Percentiles rank a stretch among this genome's conserved stretches.
Conservation (phyloP, 2,797 vertebrate species). For the Oceanodroma leucorhoa region DNA sequence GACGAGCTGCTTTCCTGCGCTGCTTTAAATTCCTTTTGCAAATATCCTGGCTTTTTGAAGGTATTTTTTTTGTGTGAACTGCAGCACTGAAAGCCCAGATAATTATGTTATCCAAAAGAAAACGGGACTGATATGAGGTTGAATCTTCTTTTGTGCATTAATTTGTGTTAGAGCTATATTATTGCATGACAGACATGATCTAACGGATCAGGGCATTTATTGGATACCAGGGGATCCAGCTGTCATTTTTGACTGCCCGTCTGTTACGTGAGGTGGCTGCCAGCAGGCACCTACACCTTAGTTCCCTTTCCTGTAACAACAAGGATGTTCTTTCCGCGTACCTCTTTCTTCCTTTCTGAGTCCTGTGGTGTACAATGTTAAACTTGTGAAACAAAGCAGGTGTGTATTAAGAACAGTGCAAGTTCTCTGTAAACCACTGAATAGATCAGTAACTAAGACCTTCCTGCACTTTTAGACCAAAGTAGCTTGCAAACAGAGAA, state of each 20-base stretch:
- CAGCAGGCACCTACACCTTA: background rate
- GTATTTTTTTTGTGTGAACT: background rate
- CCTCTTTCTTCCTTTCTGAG: background rate
- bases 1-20: background rate
- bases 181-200: background rate
- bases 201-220: background rate
- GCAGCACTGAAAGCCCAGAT: background rate
- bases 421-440: background rate
- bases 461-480: background rate
- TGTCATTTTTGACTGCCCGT: background rate
- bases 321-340: background rate
- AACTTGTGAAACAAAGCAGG: background rate
- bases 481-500: background rate
- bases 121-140: background rate
- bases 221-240: background rate
- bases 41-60: background rate
- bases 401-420: background rate
- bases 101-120: background rate
- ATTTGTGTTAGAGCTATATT: background rate
- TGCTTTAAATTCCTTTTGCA: background rate
- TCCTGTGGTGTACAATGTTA: background rate
- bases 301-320: background rate
- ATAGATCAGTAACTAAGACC: background rate
- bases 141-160: background rate
- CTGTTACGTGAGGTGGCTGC: background rate